These are phyloP conservation scores for Enteromius fasciolatus DNA, from an alignment of 2,797 vertebrate genomes.

Conservation along the genomic window DNA sequence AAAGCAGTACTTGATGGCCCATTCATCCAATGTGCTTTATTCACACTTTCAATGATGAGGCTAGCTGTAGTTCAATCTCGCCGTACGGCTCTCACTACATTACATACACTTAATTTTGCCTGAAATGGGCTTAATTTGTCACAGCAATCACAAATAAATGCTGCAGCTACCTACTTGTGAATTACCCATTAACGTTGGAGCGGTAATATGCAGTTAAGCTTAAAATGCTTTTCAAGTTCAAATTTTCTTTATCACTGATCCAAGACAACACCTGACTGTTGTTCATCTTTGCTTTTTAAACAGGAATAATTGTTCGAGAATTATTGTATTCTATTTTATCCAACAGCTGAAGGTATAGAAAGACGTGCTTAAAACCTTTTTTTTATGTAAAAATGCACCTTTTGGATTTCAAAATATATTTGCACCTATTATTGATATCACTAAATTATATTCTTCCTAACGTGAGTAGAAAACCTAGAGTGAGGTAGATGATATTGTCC, in stretches of 20 bases:
- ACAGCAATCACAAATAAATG: slow-evolving; percentile 49
- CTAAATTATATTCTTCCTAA: neutral
- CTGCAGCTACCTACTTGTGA: slow-evolving; percentile 15
- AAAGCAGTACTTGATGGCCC: slow-evolving; percentile 48
- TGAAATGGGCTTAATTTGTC: slow-evolving; percentile 49
- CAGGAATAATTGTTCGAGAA: neutral
- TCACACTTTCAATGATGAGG: slow-evolving; percentile 54
- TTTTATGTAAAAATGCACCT: neutral
- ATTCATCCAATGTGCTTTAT: slow-evolving; percentile 46
- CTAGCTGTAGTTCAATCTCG: slow-evolving; percentile 41
- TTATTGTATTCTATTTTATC: slow-evolving; percentile 8
- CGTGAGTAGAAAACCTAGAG: too few species aligned
- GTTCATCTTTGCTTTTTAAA: slow-evolving; percentile 23
- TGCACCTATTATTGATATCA: neutral
- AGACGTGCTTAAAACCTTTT: neutral
- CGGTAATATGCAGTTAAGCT: slow-evolving; percentile 42
- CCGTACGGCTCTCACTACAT: slow-evolving; percentile 39
- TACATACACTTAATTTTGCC: slow-evolving; percentile 43
- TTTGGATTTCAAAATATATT: neutral
- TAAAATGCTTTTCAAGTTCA: slow-evolving; percentile 41
- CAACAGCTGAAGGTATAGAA: neutral
- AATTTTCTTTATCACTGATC: slow-evolving; percentile 27
- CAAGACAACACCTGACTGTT: slow-evolving; percentile 2
- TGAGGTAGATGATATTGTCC: neutral
- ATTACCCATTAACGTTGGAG: slow-evolving; percentile 36